Conservation (phyloP, 2,888 invertebrate species). For the Diarsia rubi region DNA sequence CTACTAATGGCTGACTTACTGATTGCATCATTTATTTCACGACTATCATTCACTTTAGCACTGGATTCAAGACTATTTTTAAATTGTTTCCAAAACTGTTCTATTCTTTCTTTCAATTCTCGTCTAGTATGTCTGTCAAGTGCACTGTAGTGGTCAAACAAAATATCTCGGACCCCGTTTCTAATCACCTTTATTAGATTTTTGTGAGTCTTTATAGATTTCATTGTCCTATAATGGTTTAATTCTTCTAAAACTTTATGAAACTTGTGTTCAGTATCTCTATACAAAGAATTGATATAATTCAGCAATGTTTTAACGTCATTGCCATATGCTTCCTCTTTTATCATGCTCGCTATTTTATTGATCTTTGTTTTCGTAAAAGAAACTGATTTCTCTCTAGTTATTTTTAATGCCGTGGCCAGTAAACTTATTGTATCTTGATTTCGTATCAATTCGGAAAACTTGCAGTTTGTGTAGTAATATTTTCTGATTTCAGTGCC, state of each 20-base stretch:
- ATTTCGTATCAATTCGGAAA: conserved; percentile 70
- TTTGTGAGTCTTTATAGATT: conserved; percentile 58
- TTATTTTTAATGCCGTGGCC: conserved; percentile 59
- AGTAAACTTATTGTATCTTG: conserved; percentile 65
- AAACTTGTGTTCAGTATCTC: conserved; percentile 60
- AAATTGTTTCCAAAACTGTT: conserved; percentile 25
- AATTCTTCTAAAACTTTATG: conserved; percentile 67
- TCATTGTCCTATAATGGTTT: conserved; percentile 61
- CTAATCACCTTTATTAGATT: conserved; percentile 68
- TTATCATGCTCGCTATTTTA: conserved; percentile 45
- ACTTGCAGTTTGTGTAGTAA: conserved; percentile 71
- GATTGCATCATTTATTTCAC: background rate
- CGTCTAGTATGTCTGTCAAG: conserved; percentile 66
- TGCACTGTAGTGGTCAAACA: conserved; percentile 75
- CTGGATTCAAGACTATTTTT: background rate
- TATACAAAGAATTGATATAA: conserved; percentile 75
- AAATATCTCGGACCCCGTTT: conserved; percentile 65
- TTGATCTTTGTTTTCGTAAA: conserved; percentile 65
- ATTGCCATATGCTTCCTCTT: conserved; percentile 46
- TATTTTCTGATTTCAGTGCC: conserved; percentile 73
- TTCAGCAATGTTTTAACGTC: conserved; percentile 59
- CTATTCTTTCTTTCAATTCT: conserved; percentile 64
- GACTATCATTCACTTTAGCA: background rate
- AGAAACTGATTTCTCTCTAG: conserved; percentile 59
- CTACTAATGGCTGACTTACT: background rate